phyloP scores from a whole-genome alignment of 2,888 invertebrate genomes.

The Himalopsyche kuldschensis region DNA sequence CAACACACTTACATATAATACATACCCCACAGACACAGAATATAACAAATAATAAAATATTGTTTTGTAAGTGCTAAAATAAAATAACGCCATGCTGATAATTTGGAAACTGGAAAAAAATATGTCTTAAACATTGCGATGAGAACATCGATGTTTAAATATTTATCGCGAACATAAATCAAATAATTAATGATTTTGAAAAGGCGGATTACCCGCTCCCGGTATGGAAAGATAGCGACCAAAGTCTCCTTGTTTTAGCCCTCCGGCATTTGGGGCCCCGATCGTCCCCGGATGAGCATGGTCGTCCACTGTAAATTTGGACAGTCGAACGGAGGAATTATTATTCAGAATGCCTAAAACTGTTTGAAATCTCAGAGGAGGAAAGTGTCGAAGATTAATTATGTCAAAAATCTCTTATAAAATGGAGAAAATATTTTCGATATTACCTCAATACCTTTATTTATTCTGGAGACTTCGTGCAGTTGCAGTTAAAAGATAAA shows the following conservation, averaged over 20 bases:
- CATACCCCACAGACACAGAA: not conserved
- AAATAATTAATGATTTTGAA: conserved; percentile 14
- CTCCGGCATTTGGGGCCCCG: conserved; percentile 48
- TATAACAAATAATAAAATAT: not conserved
- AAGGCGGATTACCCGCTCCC: conserved; percentile 51
- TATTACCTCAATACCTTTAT: not conserved
- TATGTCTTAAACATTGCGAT: not conserved
- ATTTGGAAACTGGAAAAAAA: not conserved
- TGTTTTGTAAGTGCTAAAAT: not conserved
- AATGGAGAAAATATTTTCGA: not conserved
- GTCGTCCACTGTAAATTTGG: conserved; percentile 58
- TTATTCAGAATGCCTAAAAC: not conserved
- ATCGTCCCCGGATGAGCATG: conserved; percentile 49
- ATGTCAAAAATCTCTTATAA: not conserved
- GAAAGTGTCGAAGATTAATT: not conserved
- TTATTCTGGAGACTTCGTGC: not conserved
- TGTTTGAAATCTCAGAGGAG: not conserved
- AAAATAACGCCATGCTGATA: not conserved
- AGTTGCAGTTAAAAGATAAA: not conserved
- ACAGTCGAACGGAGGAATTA: conserved; percentile 17
- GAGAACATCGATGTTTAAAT: conserved; percentile 18
- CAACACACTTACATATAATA: not conserved
- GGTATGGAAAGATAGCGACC: conserved; percentile 72
- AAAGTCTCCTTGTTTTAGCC: conserved; percentile 50
- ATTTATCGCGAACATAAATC: conserved; percentile 26